Conservation (phyloP, 2,797 vertebrate genomes). For the Phyllotis vaccarum region DNA sequence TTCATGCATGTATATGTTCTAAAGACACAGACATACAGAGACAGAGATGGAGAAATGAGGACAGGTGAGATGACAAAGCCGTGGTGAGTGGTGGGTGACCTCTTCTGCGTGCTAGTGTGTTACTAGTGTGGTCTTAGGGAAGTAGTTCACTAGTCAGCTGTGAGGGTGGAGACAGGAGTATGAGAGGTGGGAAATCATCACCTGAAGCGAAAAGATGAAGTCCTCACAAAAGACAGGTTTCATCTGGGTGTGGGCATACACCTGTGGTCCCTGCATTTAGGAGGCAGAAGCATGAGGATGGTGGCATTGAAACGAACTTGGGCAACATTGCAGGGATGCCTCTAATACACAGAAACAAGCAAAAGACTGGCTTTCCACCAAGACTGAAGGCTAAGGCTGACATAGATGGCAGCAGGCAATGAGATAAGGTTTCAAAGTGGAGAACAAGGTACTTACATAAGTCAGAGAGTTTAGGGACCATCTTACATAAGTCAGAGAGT, state of each 20-base stretch:
- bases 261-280: background rate
- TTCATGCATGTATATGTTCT: background rate
- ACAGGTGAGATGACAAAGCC: background rate
- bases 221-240: background rate
- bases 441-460: background rate
- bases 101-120: background rate
- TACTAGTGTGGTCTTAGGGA: background rate
- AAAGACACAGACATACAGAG: background rate
- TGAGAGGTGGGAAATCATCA: background rate
- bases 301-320: background rate
- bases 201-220: background rate
- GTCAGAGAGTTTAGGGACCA: too few relatives aligned
- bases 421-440: background rate
- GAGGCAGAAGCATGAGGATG: background rate
- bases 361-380: background rate
- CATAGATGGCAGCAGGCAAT: background rate
- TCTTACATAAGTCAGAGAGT: too few relatives aligned
- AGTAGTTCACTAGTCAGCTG: background rate
- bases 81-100: background rate
- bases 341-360: background rate
- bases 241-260: background rate
- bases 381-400: slow-evolving; percentile 30
- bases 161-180: background rate
- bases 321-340: too few relatives aligned
- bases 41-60: background rate